Evolutionary conservation across 2,797 vertebrate genomes (phyloP).

Genomic region (Cheirogaleus major): DNA sequence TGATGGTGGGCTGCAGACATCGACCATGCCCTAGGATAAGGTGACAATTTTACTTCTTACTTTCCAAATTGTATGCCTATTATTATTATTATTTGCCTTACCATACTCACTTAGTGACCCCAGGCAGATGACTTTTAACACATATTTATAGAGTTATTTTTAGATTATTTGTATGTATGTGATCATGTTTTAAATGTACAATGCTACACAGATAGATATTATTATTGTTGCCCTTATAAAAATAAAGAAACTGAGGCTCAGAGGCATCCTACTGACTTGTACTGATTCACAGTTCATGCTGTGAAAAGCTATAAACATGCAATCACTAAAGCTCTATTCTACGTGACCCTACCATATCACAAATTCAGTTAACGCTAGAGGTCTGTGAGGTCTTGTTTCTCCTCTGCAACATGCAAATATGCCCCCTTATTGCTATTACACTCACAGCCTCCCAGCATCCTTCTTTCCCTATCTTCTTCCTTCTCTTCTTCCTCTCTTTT

Average conservation of each 20-base stretch:
- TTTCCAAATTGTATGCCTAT: neutral
- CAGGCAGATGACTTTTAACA: neutral
- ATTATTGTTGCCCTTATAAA: neutral
- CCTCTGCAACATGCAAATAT: neutral
- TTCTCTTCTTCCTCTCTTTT: neutral
- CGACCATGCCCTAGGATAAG: neutral
- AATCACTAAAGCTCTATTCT: neutral
- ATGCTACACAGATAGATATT: neutral
- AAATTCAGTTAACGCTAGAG: neutral
- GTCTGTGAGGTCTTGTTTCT: neutral
- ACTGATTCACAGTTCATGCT: neutral
- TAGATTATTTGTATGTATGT: neutral
- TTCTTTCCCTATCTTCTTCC: neutral
- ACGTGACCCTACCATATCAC: too few relatives aligned
- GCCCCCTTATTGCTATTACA: neutral
- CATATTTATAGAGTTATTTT: neutral
- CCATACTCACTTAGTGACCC: neutral
- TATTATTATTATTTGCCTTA: neutral
- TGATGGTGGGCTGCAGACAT: neutral
- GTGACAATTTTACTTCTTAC: neutral
- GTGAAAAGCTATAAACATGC: neutral
- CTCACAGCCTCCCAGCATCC: neutral
- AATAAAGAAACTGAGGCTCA: neutral
- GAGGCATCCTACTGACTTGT: neutral
- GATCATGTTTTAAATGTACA: neutral